Base-by-base conservation (phyloP, 2,113 vertebrate genomes). In the Tragulus kanchil region DNA sequence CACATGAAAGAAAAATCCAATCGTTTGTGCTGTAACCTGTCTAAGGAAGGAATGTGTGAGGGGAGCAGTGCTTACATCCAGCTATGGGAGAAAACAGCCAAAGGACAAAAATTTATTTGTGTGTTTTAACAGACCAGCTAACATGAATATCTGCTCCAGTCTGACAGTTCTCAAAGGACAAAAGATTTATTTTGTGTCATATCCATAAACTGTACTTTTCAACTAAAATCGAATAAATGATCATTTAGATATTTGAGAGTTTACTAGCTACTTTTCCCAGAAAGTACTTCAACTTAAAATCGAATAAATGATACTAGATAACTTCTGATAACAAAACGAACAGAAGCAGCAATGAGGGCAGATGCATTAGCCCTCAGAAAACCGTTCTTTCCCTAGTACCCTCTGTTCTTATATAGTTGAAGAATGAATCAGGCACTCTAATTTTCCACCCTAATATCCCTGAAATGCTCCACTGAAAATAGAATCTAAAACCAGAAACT, bases 371-470 rank as follows among this genome's bases (percentile, higher is more conserved):
- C 10, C 28, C 21, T 58, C 36, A 54, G 71, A 77, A 83, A 96
- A 77, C 23, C 50, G 12, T 48, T 58, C 78, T 85, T 15, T 42
- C 52, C 56, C 52, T 26, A 50, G 36, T 79, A 92, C 19, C 54
- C 50, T 95, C 45, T 71, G 78, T 19, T 64, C 3, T 79, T 90
- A 31, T 31, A 78, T 4, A 75, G 52, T 6, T 48, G 64, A 31
- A 83, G n/a, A 94, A 86, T 77, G 85, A 89, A 94, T 48, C 71
- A 92, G 42, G 36, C 31, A 93, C 58, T 91, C 52, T 94, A 87
- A 81, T 90, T 94, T 52, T 77, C 73, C 17, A 89, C 36, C 42
- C 23, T 94, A 89, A 65, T 54, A 85, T 45, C 56, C 58, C 65
- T 11, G 23, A 94, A 85, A 67, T 19, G 90, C 88, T 83, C 89